Evolutionary conservation across 2,888 invertebrate species (phyloP).

Genomic region (Trissonchulus sp.): DNA sequence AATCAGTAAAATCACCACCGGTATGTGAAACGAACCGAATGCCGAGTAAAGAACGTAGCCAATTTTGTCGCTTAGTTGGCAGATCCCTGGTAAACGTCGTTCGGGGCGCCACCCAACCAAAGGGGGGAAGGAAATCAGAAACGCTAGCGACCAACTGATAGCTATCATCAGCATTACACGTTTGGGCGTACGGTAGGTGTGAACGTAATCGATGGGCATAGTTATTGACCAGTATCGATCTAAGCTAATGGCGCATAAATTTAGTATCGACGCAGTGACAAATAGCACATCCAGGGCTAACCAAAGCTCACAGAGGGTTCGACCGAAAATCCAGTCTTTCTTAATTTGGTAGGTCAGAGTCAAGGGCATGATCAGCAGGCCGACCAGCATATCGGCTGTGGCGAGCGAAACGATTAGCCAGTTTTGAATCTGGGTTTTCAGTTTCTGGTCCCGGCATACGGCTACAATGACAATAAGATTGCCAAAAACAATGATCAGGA

Average conservation of each 20-base stretch:
- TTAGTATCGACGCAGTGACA: slow-evolving; percentile 57
- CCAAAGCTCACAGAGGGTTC: slow-evolving; percentile 57
- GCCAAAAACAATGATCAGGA: slow-evolving; percentile 45
- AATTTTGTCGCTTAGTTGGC: slow-evolving; percentile 71
- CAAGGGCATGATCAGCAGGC: slow-evolving; percentile 56
- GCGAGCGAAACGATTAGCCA: slow-evolving; percentile 56
- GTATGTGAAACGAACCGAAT: slow-evolving; percentile 96
- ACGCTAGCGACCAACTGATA: slow-evolving; percentile 44
- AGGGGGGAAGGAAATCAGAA: slow-evolving; percentile 49
- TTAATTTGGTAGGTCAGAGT: slow-evolving; percentile 57
- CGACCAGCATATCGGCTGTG: slow-evolving; percentile 52
- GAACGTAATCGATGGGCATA: background rate
- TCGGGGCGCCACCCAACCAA: slow-evolving; percentile 49
- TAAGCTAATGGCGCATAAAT: slow-evolving; percentile 51
- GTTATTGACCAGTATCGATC: slow-evolving; percentile 36
- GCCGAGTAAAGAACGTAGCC: slow-evolving; percentile 97
- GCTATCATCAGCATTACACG: slow-evolving; percentile 33
- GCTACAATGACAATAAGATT: slow-evolving; percentile 49
- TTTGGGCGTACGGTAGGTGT: background rate
- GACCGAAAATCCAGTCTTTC: slow-evolving; percentile 57
- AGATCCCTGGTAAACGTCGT: slow-evolving; percentile 27
- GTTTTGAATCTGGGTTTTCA: slow-evolving; percentile 55
- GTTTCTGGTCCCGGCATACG: slow-evolving; percentile 46
- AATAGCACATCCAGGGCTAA: slow-evolving; percentile 57
- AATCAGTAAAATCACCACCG: slow-evolving; percentile 97